Evolutionary conservation across 2,888 invertebrate species (phyloP), one percentile per base, ranked within the genome.

Genomic region (Ctena decussata): DNA sequence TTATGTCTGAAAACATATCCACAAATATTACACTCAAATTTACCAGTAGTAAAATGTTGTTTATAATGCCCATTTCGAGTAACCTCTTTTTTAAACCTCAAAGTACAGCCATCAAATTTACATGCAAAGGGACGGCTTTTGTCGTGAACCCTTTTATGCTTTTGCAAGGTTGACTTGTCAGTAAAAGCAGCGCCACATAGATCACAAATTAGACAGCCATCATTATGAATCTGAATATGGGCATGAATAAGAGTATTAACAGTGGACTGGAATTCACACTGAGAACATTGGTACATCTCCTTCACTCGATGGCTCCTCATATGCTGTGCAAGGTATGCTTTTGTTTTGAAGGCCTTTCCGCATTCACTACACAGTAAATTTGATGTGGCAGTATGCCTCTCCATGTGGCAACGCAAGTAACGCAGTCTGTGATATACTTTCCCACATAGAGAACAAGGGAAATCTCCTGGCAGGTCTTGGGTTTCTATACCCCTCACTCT

Each of bases 121-220:
- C 95, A 95, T 0, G 93, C 91, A 86, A 89, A 94, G 0, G 95
- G 94, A 32, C 95, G 91, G 44, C 74, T 86, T 6, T 84, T 79
- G 76, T 95, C 95, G 82, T 95, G 95, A n/a, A 95, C 95, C 35
- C 91, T 90, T 81, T 93, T 95, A 81, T 95, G 95, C 85, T 94
- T 95, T 37, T 87, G 90, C 41, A 95, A 81, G 0, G 95, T 95
- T 0, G 95, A 93, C 77, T 93, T 93, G 80, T 95, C 94, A 1
- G 89, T 92, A 84, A 95, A 95, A 1, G 95, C 95, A 46, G 85
- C 86, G 0, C 95, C 94, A 84, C 95, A 95, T 11, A 94, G 91
- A 46, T 95, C 95, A 87, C 95, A 95, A 5, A 95, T 82, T 15
- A 94, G 93, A 77, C 94, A 91, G 35, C 93, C 94, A 15, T 93